Evolutionary conservation across 2,113 vertebrate genomes (phyloP).

Genomic region (Brienomyrus longianalis): DNA sequence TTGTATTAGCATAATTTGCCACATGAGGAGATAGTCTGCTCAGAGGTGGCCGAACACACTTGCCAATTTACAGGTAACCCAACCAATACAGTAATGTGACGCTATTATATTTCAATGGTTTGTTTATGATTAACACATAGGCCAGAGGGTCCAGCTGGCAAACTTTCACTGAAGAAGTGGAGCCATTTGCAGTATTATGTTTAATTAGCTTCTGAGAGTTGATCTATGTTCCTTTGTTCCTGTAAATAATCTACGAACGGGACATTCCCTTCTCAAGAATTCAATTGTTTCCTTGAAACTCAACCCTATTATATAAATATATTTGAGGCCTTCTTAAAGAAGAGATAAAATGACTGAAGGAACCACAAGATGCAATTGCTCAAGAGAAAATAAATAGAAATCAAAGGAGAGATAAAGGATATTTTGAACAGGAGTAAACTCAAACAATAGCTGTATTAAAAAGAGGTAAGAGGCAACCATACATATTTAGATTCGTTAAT

Average conservation of each 20-base stretch:
- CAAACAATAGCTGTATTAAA: background rate
- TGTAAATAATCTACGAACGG: conserved; percentile 12
- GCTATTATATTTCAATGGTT: conserved; percentile 10
- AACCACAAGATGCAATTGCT: conserved; percentile 5
- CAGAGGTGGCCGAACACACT: background rate
- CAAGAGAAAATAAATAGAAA: background rate
- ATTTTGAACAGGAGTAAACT: background rate
- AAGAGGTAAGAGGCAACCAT: background rate
- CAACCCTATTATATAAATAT: conserved; percentile 5
- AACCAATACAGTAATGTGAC: conserved; percentile 6
- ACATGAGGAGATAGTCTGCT: background rate
- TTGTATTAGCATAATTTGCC: conserved; percentile 3
- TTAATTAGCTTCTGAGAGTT: background rate
- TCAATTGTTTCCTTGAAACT: conserved; percentile 12
- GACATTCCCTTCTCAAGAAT: background rate
- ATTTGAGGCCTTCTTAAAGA: background rate
- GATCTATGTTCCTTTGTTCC: conserved; percentile 11
- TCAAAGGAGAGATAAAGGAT: conserved; percentile 1
- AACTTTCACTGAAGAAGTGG: background rate
- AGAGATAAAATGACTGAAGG: background rate
- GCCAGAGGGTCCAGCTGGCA: background rate
- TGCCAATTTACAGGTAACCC: conserved; percentile 14
- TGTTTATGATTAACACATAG: conserved; percentile 3
- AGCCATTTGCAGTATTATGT: conserved; percentile 2
- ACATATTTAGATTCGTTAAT: background rate